These are phyloP conservation scores for Caenorhabditis sp. DNA, from an alignment of 2,888 invertebrate genomes.

Conservation along the genomic window DNA sequence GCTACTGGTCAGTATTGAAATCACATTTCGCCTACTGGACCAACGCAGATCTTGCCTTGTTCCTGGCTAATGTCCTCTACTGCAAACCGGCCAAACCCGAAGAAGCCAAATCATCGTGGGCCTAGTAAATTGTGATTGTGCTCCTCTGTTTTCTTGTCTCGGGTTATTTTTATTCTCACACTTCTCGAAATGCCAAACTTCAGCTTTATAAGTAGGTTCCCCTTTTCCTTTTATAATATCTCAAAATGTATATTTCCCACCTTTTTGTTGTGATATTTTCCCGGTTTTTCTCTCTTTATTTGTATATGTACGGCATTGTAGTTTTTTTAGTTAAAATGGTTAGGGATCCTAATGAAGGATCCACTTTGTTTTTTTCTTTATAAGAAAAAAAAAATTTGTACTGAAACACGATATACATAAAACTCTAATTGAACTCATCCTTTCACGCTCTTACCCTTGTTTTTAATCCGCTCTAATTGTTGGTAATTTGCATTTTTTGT, in stretches of 20 bases:
- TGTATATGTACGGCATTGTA: not conserved
- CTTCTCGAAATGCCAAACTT: too few species aligned
- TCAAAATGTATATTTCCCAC: too few species aligned
- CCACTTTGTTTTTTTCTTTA: not conserved
- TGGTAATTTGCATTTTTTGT: not conserved
- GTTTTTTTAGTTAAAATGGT: not conserved
- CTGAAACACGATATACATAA: not conserved
- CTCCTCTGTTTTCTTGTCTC: too few species aligned
- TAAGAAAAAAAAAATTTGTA: not conserved
- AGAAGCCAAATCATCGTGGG: constrained; percentile 25
- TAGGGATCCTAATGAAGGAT: not conserved
- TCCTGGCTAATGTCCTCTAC: constrained; percentile 59
- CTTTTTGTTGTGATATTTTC: not conserved
- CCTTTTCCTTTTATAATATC: too few species aligned
- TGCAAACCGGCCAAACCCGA: constrained; percentile 36
- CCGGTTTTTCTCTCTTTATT: not conserved
- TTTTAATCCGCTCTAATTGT: not conserved
- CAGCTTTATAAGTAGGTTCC: too few species aligned
- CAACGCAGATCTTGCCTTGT: constrained; percentile 58
- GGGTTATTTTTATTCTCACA: too few species aligned
- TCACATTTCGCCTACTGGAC: constrained; percentile 69
- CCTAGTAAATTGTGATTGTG: not conserved
- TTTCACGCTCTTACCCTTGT: not conserved
- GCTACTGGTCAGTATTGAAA: constrained; percentile 68
- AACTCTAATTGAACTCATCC: not conserved